Percentiles rank a stretch among this genome's conserved stretches.
These are phyloP conservation scores for Sphinx pinastri DNA, from an alignment of 2,888 invertebrate genomes.

Conservation along the genomic window DNA sequence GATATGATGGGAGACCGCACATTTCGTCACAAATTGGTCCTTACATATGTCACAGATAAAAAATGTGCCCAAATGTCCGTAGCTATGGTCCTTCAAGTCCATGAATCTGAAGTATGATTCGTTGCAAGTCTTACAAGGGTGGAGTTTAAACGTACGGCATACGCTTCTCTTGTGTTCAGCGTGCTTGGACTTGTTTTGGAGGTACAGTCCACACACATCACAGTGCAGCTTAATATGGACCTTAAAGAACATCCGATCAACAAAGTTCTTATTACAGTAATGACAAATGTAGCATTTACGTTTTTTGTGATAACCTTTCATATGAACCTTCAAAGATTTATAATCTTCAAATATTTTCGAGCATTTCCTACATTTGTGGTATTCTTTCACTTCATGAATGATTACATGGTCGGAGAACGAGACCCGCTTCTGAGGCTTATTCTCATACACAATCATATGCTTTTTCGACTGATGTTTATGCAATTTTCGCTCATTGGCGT, in stretches of 20 bases:
- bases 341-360: constrained; percentile 66
- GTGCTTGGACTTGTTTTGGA: constrained; percentile 52
- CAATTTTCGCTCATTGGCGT: constrained; percentile 60
- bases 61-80: constrained; percentile 53
- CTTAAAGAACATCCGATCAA: constrained; percentile 71
- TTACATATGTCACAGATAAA: constrained; percentile 72
- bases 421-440: constrained; percentile 63
- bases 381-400: constrained; percentile 68
- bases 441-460: constrained; percentile 62
- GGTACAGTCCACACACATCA: constrained; percentile 57
- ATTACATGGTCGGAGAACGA: constrained; percentile 72
- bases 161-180: constrained; percentile 56
- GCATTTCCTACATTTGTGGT: constrained; percentile 73
- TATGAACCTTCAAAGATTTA: constrained; percentile 57
- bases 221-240: constrained; percentile 74
- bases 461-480: constrained; percentile 66
- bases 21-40: constrained; percentile 63
- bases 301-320: constrained; percentile 65
- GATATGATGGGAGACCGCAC: constrained; percentile 65
- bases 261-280: constrained; percentile 69
- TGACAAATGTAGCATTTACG: constrained; percentile 75
- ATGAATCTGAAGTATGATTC: constrained; percentile 59
- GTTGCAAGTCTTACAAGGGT: constrained; percentile 62
- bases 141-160: constrained; percentile 56
- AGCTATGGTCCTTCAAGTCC: constrained; percentile 72